Evolutionary conservation across 2,113 vertebrate species (phyloP).

Genomic region (Prietella phreatophila): DNA sequence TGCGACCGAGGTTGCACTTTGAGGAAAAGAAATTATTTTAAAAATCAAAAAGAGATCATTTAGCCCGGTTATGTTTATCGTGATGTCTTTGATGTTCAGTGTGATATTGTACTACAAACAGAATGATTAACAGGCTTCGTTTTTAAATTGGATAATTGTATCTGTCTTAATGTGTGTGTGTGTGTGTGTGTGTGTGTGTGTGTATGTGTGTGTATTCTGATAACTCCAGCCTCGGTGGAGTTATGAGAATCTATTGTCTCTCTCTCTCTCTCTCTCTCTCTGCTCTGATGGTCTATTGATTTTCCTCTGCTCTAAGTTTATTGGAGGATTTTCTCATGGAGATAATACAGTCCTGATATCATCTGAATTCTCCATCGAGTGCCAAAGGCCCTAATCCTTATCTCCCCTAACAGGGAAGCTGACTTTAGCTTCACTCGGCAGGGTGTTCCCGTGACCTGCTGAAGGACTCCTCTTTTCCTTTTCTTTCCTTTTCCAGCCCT

Average conservation of each 20-base stretch:
- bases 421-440: constrained; percentile 45
- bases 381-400: constrained; percentile 51
- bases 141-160: neutral
- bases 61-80: neutral
- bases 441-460: constrained; percentile 31
- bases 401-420: constrained; percentile 43
- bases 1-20: neutral
- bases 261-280: constrained; percentile 21
- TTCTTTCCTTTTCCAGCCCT: neutral
- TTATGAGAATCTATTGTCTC: constrained; percentile 11
- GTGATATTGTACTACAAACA: neutral
- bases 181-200: constrained; percentile 12
- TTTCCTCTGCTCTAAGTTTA: constrained; percentile 41
- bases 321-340: constrained; percentile 53
- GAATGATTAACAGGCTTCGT: neutral
- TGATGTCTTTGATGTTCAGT: neutral
- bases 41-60: neutral
- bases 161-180: neutral
- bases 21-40: neutral
- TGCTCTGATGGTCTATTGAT: constrained; percentile 52
- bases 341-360: constrained; percentile 55
- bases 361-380: constrained; percentile 51
- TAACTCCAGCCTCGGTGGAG: neutral
- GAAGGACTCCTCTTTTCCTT: constrained; percentile 39
- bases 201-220: neutral